Conservation (phyloP, 2,797 vertebrate species). For the Aselliscus stoliczkanus region DNA sequence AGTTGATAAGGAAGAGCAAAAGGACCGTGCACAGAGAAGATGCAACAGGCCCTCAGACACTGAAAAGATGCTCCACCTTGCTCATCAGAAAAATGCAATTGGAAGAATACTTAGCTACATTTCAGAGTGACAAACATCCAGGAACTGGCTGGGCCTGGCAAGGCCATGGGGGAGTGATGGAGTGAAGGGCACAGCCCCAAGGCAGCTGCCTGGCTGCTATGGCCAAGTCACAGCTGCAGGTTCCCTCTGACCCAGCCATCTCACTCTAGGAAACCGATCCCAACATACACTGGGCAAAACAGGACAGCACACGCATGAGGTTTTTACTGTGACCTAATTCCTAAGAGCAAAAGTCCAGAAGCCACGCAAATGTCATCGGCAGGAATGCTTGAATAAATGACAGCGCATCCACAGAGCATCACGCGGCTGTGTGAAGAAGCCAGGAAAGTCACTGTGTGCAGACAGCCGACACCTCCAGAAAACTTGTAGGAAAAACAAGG, state of each 20-base stretch:
- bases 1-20: neutral
- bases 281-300: neutral
- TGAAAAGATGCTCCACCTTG: too few species aligned
- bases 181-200: accelerated
- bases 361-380: neutral
- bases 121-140: neutral
- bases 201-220: accelerated
- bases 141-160: accelerated
- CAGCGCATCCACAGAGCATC: neutral
- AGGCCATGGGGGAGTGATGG: accelerated
- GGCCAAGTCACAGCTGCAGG: neutral
- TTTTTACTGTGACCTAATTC: neutral
- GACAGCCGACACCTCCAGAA: neutral
- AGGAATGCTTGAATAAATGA: accelerated
- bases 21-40: neutral
- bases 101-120: neutral
- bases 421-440: accelerated
- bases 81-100: neutral
- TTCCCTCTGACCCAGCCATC: neutral
- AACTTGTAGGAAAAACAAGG: neutral
- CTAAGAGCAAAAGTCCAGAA: neutral
- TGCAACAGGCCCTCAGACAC: neutral
- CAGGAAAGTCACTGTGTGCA: neutral
- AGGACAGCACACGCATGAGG: neutral
- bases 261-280: neutral